phyloP scores from a whole-genome alignment of 2,888 invertebrate genomes.

The Pristionchus arcanus region DNA sequence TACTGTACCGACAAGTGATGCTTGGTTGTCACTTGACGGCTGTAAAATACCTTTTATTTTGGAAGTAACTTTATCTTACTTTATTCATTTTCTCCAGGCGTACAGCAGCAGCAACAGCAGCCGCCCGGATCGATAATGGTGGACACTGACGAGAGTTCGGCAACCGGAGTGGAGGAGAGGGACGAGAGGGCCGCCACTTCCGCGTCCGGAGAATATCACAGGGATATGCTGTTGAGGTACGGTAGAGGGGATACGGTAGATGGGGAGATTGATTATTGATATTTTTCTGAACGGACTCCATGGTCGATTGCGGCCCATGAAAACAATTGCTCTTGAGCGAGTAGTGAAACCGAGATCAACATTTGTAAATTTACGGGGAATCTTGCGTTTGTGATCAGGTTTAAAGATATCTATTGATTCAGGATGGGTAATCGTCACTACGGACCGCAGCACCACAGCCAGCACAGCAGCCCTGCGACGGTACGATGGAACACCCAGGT shows the following conservation, averaged over 20 bases:
- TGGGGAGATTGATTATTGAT: no score
- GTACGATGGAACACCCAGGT: background rate
- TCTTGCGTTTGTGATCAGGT: background rate
- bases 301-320: no score
- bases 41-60: no score
- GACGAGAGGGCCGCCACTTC: background rate
- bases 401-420: background rate
- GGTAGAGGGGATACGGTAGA: no score
- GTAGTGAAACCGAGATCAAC: no score
- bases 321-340: no score
- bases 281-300: no score
- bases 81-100: background rate
- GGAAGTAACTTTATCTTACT: no score
- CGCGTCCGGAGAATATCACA: conserved; percentile 6
- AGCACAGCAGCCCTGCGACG: background rate
- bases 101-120: conserved; percentile 4
- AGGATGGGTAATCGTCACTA: conserved; percentile 39
- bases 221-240: conserved; percentile 34
- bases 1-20: no score
- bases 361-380: no score
- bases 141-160: conserved; percentile 23
- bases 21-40: no score
- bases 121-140: conserved; percentile 4
- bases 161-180: background rate
- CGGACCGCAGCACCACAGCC: background rate